Percentiles rank a stretch among this genome's conserved stretches.
Evolutionary conservation across 2,797 vertebrate genomes (phyloP).

Genomic region (Hippocampus kuda): DNA sequence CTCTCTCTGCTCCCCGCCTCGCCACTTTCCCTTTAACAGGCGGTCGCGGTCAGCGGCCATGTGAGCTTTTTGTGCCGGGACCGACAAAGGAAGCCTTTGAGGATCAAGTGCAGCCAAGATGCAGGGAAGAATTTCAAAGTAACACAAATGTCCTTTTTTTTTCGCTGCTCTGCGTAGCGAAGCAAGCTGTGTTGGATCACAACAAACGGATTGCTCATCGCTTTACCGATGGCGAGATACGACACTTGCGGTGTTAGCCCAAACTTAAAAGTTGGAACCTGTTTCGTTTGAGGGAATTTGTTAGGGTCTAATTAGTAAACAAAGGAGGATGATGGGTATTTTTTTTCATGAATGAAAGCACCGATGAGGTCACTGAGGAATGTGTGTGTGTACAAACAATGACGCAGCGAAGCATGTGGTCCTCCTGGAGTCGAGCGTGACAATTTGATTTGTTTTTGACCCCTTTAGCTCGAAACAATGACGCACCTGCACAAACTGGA

Average conservation of each 20-base stretch:
- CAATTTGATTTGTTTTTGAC: background rate
- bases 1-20: background rate
- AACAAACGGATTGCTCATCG: background rate
- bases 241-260: background rate
- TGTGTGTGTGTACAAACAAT: conserved; percentile 19
- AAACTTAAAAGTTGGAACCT: background rate
- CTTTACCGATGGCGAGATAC: background rate
- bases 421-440: background rate
- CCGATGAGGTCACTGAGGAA: conserved; percentile 50
- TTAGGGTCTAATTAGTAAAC: conserved; percentile 42
- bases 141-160: conserved; percentile 35
- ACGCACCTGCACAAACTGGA: no score
- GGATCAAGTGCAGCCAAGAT: conserved; percentile 41
- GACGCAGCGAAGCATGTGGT: background rate
- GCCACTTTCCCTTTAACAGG: conserved; percentile 18
- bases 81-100: conserved; percentile 54
- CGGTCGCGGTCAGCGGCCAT: conserved; percentile 38
- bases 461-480: background rate
- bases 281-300: background rate
- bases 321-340: conserved; percentile 38
- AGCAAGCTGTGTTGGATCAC: background rate
- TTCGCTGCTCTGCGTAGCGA: conserved; percentile 2
- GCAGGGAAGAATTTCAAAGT: conserved; percentile 53
- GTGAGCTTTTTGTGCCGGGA: conserved; percentile 48
- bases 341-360: conserved; percentile 37